A percentile compares a stretch with the other conserved stretches of the same genome.
phyloP scores from a whole-genome alignment of 2,797 vertebrate genomes.

The Melanotaenia pygmaea region DNA sequence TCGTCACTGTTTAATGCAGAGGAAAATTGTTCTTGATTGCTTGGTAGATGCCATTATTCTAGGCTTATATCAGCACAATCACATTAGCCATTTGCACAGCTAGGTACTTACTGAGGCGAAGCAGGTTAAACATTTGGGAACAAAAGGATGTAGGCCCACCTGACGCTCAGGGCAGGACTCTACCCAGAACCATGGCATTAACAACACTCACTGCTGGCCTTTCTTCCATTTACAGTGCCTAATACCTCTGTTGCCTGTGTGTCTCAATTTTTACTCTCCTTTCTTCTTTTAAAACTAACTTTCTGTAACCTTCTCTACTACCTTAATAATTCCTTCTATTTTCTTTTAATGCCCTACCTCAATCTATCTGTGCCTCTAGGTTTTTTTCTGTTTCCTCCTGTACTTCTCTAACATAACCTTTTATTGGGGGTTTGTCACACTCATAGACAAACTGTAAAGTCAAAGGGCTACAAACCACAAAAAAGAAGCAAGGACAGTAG shows the following conservation, averaged over 20 bases:
- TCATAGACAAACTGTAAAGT: constrained; percentile 15
- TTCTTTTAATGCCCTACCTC: constrained; percentile 11
- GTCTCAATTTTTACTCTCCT: constrained; percentile 12
- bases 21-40: constrained; percentile 78
- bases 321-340: constrained; percentile 31
- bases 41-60: constrained; percentile 81
- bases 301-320: constrained; percentile 46
- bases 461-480: constrained; percentile 35
- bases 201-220: constrained; percentile 54
- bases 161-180: constrained; percentile 63
- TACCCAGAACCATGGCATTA: constrained; percentile 54
- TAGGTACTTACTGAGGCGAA: constrained; percentile 74
- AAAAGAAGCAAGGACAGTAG: constrained; percentile 14
- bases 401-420: constrained; percentile 24
- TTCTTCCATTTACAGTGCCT: constrained; percentile 46
- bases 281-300: constrained; percentile 14
- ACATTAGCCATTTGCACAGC: constrained; percentile 81
- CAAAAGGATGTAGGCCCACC: constrained; percentile 73
- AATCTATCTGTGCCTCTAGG: constrained; percentile 27
- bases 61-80: constrained; percentile 80
- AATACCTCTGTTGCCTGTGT: constrained; percentile 28
- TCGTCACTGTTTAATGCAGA: constrained; percentile 62
- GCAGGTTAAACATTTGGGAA: constrained; percentile 79
- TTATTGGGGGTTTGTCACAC: constrained; percentile 27
- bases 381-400: constrained; percentile 13